A percentile compares a stretch with the other conserved stretches of the same genome.
These are phyloP conservation scores for Tragelaphus eurycerus DNA, from an alignment of 2,797 vertebrate genomes.

Conservation along the genomic window DNA sequence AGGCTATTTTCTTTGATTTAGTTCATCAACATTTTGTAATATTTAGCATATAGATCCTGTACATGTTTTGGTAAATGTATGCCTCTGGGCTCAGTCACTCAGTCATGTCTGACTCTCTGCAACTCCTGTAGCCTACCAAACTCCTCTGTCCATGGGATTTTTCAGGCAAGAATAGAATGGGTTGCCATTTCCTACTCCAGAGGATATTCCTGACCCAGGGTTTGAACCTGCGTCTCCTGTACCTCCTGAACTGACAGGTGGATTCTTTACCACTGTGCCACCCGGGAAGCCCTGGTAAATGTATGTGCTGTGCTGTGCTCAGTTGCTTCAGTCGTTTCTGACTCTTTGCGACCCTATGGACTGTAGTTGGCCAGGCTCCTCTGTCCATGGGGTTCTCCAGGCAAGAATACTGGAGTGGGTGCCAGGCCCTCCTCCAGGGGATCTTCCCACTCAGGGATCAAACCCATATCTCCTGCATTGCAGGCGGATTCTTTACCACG, in stretches of 20 bases:
- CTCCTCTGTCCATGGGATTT: neutral
- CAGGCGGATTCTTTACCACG: neutral
- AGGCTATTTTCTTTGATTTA: constrained; percentile 36
- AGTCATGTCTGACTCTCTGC: neutral
- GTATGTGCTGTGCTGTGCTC: neutral
- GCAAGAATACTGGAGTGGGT: neutral
- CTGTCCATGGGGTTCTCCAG: neutral
- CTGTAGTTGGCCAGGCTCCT: neutral
- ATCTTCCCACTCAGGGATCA: neutral
- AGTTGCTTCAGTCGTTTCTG: neutral
- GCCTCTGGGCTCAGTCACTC: neutral
- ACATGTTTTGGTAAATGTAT: neutral
- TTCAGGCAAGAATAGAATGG: neutral
- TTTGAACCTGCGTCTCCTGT: neutral
- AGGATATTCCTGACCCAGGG: neutral
- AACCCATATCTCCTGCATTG: neutral
- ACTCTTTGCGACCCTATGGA: neutral
- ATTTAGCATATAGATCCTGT: neutral
- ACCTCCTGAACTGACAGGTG: neutral
- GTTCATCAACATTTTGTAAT: neutral
- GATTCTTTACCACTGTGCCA: neutral
- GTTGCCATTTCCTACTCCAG: neutral
- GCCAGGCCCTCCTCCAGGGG: neutral
- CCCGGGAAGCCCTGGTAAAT: neutral
- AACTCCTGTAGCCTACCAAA: neutral